Evolutionary conservation across 2,113 vertebrate genomes (phyloP).

Genomic region (Varanus salvator): DNA sequence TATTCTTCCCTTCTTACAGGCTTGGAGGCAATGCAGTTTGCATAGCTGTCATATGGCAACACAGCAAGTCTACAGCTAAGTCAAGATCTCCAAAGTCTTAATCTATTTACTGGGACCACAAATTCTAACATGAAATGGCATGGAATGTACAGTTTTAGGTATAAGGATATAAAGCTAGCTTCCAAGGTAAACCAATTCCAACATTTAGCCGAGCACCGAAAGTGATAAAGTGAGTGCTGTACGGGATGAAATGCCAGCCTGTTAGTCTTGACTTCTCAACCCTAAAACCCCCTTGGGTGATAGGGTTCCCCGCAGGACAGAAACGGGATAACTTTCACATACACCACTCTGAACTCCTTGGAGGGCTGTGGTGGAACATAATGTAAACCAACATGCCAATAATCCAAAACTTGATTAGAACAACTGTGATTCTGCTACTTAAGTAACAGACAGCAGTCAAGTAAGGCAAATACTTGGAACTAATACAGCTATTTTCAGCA

Average conservation of each 20-base stretch:
- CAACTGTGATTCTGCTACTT: background rate
- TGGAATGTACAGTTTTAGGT: background rate
- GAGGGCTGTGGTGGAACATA: background rate
- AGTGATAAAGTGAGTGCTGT: background rate
- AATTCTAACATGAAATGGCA: background rate
- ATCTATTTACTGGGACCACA: background rate
- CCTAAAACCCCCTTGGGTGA: background rate
- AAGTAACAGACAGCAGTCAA: background rate
- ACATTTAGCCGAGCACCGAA: background rate
- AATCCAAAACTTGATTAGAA: background rate
- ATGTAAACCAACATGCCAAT: background rate
- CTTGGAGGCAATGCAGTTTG: background rate
- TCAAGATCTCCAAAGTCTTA: background rate
- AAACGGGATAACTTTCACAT: no score
- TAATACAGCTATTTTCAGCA: no score
- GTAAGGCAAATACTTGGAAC: no score
- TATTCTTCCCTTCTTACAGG: background rate
- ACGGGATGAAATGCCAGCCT: background rate
- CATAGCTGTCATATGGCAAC: background rate
- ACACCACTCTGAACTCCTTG: no score
- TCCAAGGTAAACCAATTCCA: background rate
- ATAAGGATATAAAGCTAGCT: background rate
- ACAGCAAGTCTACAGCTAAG: background rate
- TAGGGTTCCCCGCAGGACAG: no score
- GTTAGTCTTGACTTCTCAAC: background rate